phyloP scores from a whole-genome alignment of 2,113 vertebrate genomes.

The Archilochus colubris region DNA sequence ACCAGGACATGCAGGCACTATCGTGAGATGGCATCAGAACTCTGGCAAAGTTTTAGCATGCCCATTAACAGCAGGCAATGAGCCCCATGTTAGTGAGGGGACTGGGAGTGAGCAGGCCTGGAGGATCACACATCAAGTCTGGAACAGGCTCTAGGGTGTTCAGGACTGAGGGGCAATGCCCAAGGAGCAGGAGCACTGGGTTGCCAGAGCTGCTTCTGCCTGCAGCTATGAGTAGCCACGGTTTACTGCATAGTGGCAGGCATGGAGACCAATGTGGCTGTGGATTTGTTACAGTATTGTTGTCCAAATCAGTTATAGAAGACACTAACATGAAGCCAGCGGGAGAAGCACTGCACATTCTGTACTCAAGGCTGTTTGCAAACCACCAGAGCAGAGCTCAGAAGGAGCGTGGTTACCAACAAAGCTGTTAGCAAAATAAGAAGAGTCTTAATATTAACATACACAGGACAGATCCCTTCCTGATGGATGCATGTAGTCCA shows the following conservation, averaged over 20 bases:
- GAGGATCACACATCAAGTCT: neutral
- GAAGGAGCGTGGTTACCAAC: constrained; percentile 28
- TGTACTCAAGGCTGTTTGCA: neutral
- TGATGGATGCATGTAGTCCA: neutral
- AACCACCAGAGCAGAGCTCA: neutral
- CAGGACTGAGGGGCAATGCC: neutral
- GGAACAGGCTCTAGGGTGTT: neutral
- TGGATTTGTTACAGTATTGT: constrained; percentile 33
- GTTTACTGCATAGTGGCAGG: constrained; percentile 41
- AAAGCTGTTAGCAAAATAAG: constrained; percentile 53
- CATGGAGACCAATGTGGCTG: constrained; percentile 39
- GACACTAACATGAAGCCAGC: neutral
- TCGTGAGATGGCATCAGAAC: neutral
- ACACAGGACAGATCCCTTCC: constrained; percentile 44
- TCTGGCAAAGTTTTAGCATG: neutral
- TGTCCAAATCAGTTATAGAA: neutral
- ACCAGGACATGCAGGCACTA: neutral
- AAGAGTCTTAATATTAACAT: neutral
- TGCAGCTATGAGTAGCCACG: neutral
- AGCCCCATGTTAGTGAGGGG: neutral
- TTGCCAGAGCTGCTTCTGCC: neutral
- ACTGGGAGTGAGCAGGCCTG: neutral
- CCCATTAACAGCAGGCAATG: neutral
- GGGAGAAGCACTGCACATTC: neutral
- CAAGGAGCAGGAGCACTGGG: neutral